These are phyloP conservation scores for Ophion costatus DNA, from an alignment of 2,888 invertebrate genomes.

Conservation along the genomic window DNA sequence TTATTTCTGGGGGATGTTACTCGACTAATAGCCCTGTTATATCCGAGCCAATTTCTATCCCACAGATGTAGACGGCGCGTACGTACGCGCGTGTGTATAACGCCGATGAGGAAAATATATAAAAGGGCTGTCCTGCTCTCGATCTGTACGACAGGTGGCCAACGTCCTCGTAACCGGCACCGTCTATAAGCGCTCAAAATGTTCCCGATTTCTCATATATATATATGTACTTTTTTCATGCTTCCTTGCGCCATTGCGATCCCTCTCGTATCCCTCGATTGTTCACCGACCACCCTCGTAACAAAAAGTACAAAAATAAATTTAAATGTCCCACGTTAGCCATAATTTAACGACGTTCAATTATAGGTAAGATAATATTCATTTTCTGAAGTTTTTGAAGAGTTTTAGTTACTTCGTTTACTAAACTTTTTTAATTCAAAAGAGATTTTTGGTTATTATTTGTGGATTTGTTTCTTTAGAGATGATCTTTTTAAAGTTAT, in stretches of 20 bases:
- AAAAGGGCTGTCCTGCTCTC: slow-evolving; percentile 24
- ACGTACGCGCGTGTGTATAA: slow-evolving; percentile 2
- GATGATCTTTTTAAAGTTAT: no score
- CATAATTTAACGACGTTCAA: no score
- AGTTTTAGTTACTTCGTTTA: no score
- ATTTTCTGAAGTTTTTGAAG: no score
- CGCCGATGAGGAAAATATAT: slow-evolving; percentile 13
- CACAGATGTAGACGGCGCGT: slow-evolving; percentile 8
- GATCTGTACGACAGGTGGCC: slow-evolving; percentile 32
- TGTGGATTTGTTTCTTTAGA: no score
- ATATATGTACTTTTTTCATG: background rate
- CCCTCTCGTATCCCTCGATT: no score
- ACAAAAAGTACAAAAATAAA: no score
- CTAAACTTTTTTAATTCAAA: no score
- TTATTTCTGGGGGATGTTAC: slow-evolving; percentile 38
- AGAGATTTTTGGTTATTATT: no score
- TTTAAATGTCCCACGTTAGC: no score
- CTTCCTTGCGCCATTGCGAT: background rate
- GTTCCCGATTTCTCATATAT: background rate
- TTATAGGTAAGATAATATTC: no score
- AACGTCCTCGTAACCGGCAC: slow-evolving; percentile 28
- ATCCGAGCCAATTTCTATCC: slow-evolving; percentile 25
- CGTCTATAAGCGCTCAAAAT: background rate
- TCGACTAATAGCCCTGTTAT: slow-evolving; percentile 17
- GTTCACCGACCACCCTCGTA: no score